Evolutionary conservation across 2,888 invertebrate species (phyloP).

Genomic region (Perdita meconis): DNA sequence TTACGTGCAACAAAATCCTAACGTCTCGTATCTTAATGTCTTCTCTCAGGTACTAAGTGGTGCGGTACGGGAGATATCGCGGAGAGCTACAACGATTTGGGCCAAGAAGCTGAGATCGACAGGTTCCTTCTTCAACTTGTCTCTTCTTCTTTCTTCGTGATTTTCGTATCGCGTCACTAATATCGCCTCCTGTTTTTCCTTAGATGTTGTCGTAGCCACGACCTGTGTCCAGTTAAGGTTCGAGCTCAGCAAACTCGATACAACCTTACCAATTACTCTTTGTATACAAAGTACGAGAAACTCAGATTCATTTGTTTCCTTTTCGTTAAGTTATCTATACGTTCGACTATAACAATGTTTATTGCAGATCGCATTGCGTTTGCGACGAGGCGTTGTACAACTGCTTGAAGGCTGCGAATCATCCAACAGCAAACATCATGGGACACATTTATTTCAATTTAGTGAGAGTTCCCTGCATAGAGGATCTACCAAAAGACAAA

Average conservation of each 20-base stretch:
- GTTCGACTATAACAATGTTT: too few species aligned
- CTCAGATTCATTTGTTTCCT: slow-evolving; percentile 13
- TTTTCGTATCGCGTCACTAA: background rate
- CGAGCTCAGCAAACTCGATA: slow-evolving; percentile 89
- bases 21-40: background rate
- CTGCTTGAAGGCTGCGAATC: slow-evolving; percentile 91
- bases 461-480: slow-evolving; percentile 90
- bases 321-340: too few species aligned
- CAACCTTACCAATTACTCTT: slow-evolving; percentile 92
- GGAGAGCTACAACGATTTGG: slow-evolving; percentile 92
- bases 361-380: slow-evolving; percentile 90
- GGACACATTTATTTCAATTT: slow-evolving; percentile 95
- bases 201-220: slow-evolving; percentile 95
- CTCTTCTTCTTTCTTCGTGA: too few species aligned
- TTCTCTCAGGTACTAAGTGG: slow-evolving; percentile 93
- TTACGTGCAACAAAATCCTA: background rate
- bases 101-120: slow-evolving; percentile 86
- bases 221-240: slow-evolving; percentile 94
- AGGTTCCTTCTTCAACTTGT: slow-evolving; percentile 67
- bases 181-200: slow-evolving; percentile 33
- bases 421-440: slow-evolving; percentile 90
- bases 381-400: slow-evolving; percentile 94
- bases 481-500: slow-evolving; percentile 83
- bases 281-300: slow-evolving; percentile 90
- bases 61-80: slow-evolving; percentile 97